Base-by-base conservation (phyloP, 2,113 vertebrate genomes). In the Zeus faber region DNA sequence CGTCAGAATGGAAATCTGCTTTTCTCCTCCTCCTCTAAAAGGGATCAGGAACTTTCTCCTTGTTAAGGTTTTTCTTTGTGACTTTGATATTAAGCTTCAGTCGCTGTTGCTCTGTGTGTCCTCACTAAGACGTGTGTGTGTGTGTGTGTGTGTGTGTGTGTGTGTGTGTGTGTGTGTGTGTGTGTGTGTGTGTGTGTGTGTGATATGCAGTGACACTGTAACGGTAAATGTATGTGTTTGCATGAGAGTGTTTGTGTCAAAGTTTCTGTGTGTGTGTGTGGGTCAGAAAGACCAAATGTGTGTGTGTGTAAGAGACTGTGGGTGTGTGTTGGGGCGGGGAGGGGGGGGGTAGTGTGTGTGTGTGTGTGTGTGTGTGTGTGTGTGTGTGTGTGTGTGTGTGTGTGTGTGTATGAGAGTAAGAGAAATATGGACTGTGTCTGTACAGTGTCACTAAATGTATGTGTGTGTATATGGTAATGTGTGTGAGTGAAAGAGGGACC, bases 1-100 rank as follows among this genome's bases (percentile, higher is more conserved):
- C 76, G 81, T 65, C 47, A 58, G 67, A 58, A 80, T 78, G 62
- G 70, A 87, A 85, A 89, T 84, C 62, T 77, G 50, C 43, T 49
- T 11, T 54, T 71, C 46, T 59, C 27, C 61, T 57, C 50, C 31
- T 76, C 63, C 63, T 53, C 63, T 45, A 60, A 70, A 74, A 70
- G 61, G 69, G 76, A 84, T 76, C 72, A 77, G 50, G 67, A 82
- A 77, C 63, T 73, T 73, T 69, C 67, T 69, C 59, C 70, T 80
- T 67, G 48, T 74, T 79, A 62, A 67, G 70, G 57, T 65, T 71
- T 71, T 64, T 53, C 55, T 74, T 71, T 70, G 54, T 61, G 58
- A 18, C 52, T 73, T 71, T 62, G 60, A 73, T 58, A 68, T 61
- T 68, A 65, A 23, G 50, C n/a, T 59, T 47, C 59, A 58, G 57